A percentile compares a stretch with the other conserved stretches of the same genome.
phyloP scores from a whole-genome alignment of 2,113 vertebrate species.

The Melanerpes formicivorus region DNA sequence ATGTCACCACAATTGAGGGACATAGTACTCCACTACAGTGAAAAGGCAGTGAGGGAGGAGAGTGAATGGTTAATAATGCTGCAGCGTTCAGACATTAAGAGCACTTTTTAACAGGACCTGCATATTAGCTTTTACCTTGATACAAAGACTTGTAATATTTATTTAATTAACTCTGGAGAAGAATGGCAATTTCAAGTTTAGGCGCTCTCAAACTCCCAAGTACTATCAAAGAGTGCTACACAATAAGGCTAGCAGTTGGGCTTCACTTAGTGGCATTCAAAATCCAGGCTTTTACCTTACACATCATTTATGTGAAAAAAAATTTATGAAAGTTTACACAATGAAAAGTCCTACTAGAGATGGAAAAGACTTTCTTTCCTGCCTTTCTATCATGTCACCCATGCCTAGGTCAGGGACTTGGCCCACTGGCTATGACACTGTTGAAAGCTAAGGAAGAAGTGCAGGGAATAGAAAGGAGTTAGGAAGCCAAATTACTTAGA shows the following conservation, averaged over 20 bases:
- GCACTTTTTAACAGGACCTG: background rate
- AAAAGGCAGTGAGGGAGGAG: background rate
- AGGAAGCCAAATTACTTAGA: background rate
- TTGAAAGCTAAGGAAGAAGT: background rate
- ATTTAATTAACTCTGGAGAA: conserved; percentile 19
- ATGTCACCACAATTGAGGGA: background rate
- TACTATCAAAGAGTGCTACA: background rate
- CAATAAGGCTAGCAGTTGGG: background rate
- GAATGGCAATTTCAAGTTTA: conserved; percentile 15
- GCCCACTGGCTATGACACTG: background rate
- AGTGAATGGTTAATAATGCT: conserved; percentile 35
- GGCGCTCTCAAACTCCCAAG: background rate
- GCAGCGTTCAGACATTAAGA: conserved; percentile 34
- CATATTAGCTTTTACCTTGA: conserved; percentile 7
- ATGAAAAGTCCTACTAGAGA: background rate
- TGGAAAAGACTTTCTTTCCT: background rate
- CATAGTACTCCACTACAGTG: background rate
- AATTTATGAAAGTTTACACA: background rate
- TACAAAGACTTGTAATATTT: background rate
- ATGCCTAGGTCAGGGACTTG: background rate
- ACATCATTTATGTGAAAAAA: background rate
- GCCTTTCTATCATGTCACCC: background rate
- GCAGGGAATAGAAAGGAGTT: accelerated
- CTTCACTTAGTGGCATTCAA: background rate
- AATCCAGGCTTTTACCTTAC: background rate